These are phyloP conservation scores for Acestrorhynchus altus DNA, from an alignment of 2,797 vertebrate genomes.

Conservation along the genomic window DNA sequence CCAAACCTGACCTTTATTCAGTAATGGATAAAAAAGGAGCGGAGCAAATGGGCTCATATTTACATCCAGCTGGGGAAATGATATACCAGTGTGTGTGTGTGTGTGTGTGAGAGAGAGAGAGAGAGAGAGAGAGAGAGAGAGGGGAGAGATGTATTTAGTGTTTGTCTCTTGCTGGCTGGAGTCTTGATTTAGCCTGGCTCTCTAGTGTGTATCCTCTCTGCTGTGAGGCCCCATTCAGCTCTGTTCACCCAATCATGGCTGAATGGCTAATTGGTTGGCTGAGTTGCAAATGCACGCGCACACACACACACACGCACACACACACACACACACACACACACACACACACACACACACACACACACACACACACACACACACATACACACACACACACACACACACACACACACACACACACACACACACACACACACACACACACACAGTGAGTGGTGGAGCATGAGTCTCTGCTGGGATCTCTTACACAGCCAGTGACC, in stretches of 20 bases:
- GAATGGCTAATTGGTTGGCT: slow-evolving; percentile 83
- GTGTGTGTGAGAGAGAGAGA: neutral
- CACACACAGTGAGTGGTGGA: slow-evolving; percentile 46
- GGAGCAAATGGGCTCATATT: neutral
- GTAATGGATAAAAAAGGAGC: neutral
- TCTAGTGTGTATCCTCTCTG: slow-evolving; percentile 77
- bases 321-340: slow-evolving; percentile 52
- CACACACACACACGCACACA: too few relatives aligned
- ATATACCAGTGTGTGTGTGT: neutral
- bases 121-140: slow-evolving; percentile 10
- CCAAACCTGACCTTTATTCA: neutral
- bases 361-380: slow-evolving; percentile 52
- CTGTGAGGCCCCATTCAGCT: slow-evolving; percentile 79
- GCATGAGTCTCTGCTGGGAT: slow-evolving; percentile 59
- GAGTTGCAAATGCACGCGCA: too few relatives aligned
- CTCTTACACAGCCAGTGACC: slow-evolving; percentile 76
- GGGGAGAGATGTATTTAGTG: slow-evolving; percentile 25
- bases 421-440: slow-evolving; percentile 20
- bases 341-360: slow-evolving; percentile 38
- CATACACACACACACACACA: slow-evolving; percentile 51
- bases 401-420: slow-evolving; percentile 59
- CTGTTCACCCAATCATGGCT: slow-evolving; percentile 80
- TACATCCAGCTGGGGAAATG: neutral
- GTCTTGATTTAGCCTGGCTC: slow-evolving; percentile 47
- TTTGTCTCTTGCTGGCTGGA: slow-evolving; percentile 49